Base-by-base conservation (phyloP, 2,797 vertebrate genomes). In the Nothura maculosa region DNA sequence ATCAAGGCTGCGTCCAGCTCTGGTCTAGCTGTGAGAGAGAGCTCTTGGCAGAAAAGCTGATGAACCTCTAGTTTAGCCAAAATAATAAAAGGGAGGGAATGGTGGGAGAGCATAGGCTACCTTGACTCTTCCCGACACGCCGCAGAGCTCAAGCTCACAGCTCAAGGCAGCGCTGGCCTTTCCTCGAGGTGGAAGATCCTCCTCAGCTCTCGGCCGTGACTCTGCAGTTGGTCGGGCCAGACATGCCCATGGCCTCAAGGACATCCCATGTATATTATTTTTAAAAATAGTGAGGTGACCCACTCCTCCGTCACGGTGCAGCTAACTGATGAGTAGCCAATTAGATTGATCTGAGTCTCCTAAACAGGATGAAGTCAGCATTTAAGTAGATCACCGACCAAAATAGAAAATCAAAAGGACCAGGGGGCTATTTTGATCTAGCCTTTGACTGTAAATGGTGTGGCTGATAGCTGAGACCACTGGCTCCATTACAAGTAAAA, bases 401-500 rank as follows among this genome's bases (percentile, higher is more conserved):
- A 96, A 96, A 96, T 88, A 96, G 96, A 95, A 93, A 94, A 93
- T 86, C 82, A 89, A 87, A 76, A 89, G 77, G 48, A 92, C 42
- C n/a, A 38, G 47, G 52, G 34, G 89, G 87, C 52, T 96, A 96
- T 96, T 95, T 92, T 79, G 48, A 61, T 84, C 57, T 70, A 74
- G 81, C n/a, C 87, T 96, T 94, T 95, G 89, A 89, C 96, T 95
- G 93, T 93, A 96, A 96, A 96, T 94, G 92, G 90, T 68, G 80
- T 50, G 57, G 77, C 36, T 91, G 93, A 94, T 70, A 93, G 74
- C 61, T 94, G 95, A 96, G 89, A 91, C 1, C 28, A 76, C 87
- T 91, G 93, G 90, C 85, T 93, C 57, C 67, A 64, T 81, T 94
- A 93, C 94, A 92, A 91, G 57, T 85, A 93, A 93, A 89, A 81